These are phyloP conservation scores for Dilophus febrilis DNA, from an alignment of 2,888 invertebrate genomes.

Conservation along the genomic window DNA sequence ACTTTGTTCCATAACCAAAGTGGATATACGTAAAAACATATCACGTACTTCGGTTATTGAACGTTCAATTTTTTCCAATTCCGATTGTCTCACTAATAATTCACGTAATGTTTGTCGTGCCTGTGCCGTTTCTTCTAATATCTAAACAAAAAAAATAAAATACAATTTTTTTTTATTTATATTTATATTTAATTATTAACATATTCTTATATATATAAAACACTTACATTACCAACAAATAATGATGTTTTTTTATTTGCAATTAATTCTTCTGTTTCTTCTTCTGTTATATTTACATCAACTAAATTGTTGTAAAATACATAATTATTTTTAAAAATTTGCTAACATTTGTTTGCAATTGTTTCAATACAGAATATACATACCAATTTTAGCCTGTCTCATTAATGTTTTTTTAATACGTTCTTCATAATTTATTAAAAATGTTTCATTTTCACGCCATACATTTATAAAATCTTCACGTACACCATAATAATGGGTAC, in stretches of 20 bases:
- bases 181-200: background rate
- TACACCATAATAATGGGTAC: slow-evolving; percentile 26
- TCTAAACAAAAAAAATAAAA: slow-evolving; percentile 16
- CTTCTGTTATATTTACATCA: slow-evolving; percentile 26
- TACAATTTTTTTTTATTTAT: background rate
- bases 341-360: too few relatives aligned
- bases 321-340: too few relatives aligned
- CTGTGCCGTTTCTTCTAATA: slow-evolving; percentile 28
- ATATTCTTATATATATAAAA: background rate
- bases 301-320: slow-evolving; percentile 18
- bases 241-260: slow-evolving; percentile 27
- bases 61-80: slow-evolving; percentile 26
- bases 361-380: too few relatives aligned
- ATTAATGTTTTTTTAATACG: slow-evolving; percentile 27
- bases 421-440: slow-evolving; percentile 25
- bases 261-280: slow-evolving; percentile 28
- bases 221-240: slow-evolving; percentile 28
- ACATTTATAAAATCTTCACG: slow-evolving; percentile 27
- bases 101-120: slow-evolving; percentile 25
- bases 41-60: slow-evolving; percentile 30
- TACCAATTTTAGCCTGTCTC: slow-evolving; percentile 28
- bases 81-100: slow-evolving; percentile 26
- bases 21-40: slow-evolving; percentile 27
- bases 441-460: slow-evolving; percentile 26
- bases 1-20: slow-evolving; percentile 28